A percentile compares a stretch with the other conserved stretches of the same genome.
These are phyloP conservation scores for Styela plicata DNA, from an alignment of 23 tunicate species.

Conservation along the genomic window DNA sequence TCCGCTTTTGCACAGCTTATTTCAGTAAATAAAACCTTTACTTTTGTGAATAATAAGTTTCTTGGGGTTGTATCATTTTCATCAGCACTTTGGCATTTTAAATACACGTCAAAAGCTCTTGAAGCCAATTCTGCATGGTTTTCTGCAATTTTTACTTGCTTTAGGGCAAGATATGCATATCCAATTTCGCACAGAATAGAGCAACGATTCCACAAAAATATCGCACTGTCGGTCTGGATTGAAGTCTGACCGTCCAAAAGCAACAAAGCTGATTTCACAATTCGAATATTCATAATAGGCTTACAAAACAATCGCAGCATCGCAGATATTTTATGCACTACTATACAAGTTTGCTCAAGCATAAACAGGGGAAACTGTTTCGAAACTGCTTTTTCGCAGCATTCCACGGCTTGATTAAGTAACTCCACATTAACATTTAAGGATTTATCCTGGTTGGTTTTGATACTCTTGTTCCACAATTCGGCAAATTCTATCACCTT, in stretches of 20 bases:
- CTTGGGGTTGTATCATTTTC: not conserved
- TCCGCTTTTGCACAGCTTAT: not conserved
- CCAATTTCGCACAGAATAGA: slow-evolving; percentile 10
- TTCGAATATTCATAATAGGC: not conserved
- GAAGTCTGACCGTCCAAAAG: not conserved
- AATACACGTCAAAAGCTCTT: not conserved
- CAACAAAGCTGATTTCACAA: not conserved
- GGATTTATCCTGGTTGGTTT: not conserved
- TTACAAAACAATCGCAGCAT: not conserved
- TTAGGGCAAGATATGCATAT: not conserved
- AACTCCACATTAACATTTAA: not conserved
- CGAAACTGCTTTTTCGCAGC: slow-evolving; percentile 1
- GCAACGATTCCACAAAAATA: slow-evolving; percentile 7
- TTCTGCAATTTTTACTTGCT: not conserved
- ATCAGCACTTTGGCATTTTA: not conserved
- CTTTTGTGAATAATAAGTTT: not conserved
- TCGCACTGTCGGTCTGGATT: not conserved
- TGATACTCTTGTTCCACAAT: not conserved
- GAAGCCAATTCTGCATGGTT: slow-evolving; percentile 12
- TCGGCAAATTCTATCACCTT: slow-evolving; percentile 2
- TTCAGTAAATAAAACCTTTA: not conserved
- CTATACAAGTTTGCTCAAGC: not conserved
- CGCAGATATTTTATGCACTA: not conserved
- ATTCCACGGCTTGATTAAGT: not conserved
- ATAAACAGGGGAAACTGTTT: not conserved